phyloP scores from a whole-genome alignment of 2,888 invertebrate genomes.

The Rotaria socialis region DNA sequence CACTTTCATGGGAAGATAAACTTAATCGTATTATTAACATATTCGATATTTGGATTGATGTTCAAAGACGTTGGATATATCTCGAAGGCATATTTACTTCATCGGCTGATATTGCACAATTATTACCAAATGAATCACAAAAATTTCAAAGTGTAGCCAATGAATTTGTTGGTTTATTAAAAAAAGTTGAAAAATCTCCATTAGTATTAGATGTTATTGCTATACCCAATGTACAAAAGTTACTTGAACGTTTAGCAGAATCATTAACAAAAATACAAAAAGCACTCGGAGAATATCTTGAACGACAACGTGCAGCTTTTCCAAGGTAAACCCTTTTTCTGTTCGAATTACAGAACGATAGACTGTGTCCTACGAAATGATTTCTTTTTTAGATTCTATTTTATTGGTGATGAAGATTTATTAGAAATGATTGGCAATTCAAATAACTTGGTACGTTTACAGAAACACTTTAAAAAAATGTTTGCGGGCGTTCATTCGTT shows the following conservation, averaged over 20 bases:
- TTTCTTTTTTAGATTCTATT: conserved; percentile 86
- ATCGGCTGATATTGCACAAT: conserved; percentile 89
- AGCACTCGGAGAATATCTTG: conserved; percentile 95
- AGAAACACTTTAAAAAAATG: conserved; percentile 99
- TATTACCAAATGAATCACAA: conserved; percentile 93
- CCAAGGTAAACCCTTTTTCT: conserved; percentile 63
- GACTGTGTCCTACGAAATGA: no score
- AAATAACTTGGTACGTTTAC: conserved; percentile 90
- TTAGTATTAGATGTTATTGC: conserved; percentile 98
- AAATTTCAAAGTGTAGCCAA: conserved; percentile 86
- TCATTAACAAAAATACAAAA: conserved; percentile 96
- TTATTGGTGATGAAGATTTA: conserved; percentile 98
- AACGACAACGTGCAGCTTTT: conserved; percentile 92
- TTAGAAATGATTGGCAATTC: conserved; percentile 99
- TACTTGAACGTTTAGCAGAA: conserved; percentile 90
- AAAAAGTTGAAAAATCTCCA: conserved; percentile 93
- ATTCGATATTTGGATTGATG: conserved; percentile 99
- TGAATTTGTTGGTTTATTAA: conserved; percentile 96
- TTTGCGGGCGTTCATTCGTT: conserved; percentile 97
- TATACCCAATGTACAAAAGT: conserved; percentile 84
- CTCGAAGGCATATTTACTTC: conserved; percentile 97
- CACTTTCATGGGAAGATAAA: conserved; percentile 97
- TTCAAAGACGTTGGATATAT: conserved; percentile 98
- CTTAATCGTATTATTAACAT: conserved; percentile 91
- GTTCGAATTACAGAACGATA: no score